A percentile compares a stretch with the other conserved stretches of the same genome.
phyloP scores from a whole-genome alignment of 2,888 invertebrate species.

The Volucella bombylans region DNA sequence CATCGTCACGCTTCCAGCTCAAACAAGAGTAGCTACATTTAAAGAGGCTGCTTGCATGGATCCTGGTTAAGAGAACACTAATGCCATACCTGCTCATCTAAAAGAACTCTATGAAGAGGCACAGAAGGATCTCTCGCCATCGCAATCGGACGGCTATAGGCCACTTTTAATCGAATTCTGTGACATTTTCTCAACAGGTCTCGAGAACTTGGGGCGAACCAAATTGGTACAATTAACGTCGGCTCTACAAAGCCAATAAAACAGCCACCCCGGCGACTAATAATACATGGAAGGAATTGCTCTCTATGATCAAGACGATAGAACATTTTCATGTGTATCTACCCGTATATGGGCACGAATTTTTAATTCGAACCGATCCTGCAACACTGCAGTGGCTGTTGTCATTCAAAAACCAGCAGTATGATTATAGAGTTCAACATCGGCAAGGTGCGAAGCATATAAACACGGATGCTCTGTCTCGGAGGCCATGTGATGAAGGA shows the following conservation, averaged over 20 bases:
- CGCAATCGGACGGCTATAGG: conserved; percentile 6
- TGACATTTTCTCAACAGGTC: conserved; percentile 2
- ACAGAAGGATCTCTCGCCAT: conserved; percentile 13
- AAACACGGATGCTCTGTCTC: too few species aligned
- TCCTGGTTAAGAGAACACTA: not conserved
- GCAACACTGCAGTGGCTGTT: too few species aligned
- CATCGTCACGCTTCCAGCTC: conserved; percentile 5
- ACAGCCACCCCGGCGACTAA: conserved; percentile 17
- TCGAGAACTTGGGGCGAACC: conserved; percentile 22
- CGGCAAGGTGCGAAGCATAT: too few species aligned
- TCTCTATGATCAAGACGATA: too few species aligned
- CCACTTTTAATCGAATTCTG: conserved; percentile 7
- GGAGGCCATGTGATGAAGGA: too few species aligned
- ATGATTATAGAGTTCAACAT: too few species aligned
- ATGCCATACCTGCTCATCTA: conserved; percentile 16
- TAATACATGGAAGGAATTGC: not conserved
- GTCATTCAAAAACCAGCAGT: too few species aligned
- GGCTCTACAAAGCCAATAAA: conserved; percentile 26
- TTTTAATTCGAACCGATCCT: too few species aligned
- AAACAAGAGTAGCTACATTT: conserved; percentile 14
- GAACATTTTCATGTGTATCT: too few species aligned
- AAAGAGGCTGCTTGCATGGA: conserved; percentile 17
- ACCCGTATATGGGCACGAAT: too few species aligned
- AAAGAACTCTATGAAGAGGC: conserved; percentile 9
- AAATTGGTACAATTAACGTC: conserved; percentile 26